phyloP scores from a whole-genome alignment of 2,888 invertebrate species.

The Halocaridina rubra region DNA sequence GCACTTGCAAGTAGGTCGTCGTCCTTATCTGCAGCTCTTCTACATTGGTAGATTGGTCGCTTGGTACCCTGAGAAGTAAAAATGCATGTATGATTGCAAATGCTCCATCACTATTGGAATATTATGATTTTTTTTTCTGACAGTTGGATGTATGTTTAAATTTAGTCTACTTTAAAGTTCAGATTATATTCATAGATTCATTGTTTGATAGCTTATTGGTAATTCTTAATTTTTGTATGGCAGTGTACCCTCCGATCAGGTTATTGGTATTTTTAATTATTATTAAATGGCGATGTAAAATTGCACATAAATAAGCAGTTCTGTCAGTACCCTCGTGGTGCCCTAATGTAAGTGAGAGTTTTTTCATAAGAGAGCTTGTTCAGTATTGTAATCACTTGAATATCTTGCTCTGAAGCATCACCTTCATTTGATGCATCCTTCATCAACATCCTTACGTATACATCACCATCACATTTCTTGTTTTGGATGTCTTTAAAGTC shows the following conservation, averaged over 20 bases:
- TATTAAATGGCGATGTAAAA: too few relatives aligned
- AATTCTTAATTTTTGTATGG: slow-evolving; percentile 1
- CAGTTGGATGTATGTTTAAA: too few relatives aligned
- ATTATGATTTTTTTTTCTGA: too few relatives aligned
- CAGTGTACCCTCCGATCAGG: neutral
- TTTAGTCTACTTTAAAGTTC: too few relatives aligned
- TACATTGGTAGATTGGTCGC: too few relatives aligned
- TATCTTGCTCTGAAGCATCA: neutral
- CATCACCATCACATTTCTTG: neutral
- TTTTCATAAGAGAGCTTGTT: neutral
- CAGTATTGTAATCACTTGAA: neutral
- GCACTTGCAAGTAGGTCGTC: neutral
- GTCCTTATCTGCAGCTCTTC: too few relatives aligned
- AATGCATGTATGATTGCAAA: too few relatives aligned
- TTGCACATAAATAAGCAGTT: neutral
- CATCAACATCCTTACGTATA: neutral
- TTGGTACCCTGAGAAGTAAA: too few relatives aligned
- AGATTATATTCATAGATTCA: too few relatives aligned
- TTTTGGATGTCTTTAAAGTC: neutral
- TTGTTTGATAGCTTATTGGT: neutral
- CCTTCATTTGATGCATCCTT: neutral
- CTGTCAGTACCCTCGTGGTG: neutral
- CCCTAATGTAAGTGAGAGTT: neutral
- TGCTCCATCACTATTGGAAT: too few relatives aligned
- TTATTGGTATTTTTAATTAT: neutral